Evolutionary conservation across 2,113 vertebrate genomes (phyloP), one percentile per base, ranked within the genome.

Genomic region (Pelecanus crispus): DNA sequence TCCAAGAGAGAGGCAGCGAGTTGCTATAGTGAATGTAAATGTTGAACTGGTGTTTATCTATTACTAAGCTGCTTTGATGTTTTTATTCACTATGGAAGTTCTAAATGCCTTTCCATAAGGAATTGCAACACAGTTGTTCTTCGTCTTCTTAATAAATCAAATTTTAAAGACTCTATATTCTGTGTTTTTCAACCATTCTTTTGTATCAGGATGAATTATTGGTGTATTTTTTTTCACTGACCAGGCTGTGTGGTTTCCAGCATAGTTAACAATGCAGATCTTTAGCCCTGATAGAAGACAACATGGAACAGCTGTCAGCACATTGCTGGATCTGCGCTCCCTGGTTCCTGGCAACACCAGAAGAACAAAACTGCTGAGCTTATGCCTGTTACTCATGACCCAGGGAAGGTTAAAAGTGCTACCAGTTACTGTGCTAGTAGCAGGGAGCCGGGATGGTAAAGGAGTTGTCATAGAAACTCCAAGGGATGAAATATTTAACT

Each of bases 11-110:
- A 92, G 81, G 31, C 42, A 81, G 66, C 2, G 3, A 40, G 89
- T 94, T 95, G 73, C 87, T 83, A 61, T 94, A 95, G 93, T 90
- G 56, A 96, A 91, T 94, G 66, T 93, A 85, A 96, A 91, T 92
- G 84, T 55, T 93, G 45, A 85, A 66, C 73, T 75, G 29, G 31
- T 81, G 40, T 91, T 91, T 72, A 75, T 53, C 32, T 79, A 62
- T 40, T 32, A 1, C 36, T 82, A 47, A 85, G 42, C 34, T 82
- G 28, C 44, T 87, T 82, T 82, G 40, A n/a, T 82, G 42, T 47
- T 95, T 89, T 79, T 77, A 53, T 65, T 95, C 21, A 72, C 5
- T 36, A 10, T 42, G 31, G 49, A 90, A 80, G 3, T 82, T 88
- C 17, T 58, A 56, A 66, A 45, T 74, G 13, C 77, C 28, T 73